Conservation (phyloP, 2,113 vertebrate species). For the Lepidothrix coronata region DNA sequence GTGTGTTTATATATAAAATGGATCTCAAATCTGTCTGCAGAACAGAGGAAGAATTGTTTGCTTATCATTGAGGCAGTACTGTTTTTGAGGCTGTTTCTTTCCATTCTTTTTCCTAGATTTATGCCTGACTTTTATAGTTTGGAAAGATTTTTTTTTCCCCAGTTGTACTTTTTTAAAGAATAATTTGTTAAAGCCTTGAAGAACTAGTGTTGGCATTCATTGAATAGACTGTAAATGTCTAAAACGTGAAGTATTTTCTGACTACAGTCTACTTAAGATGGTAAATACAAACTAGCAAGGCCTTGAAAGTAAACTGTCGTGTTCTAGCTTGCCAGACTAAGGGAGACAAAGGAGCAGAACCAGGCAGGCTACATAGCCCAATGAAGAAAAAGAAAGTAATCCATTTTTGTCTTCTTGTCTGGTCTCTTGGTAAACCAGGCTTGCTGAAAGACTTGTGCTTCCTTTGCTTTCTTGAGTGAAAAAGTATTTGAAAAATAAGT, state of each 20-base stretch:
- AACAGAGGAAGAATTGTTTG: background rate
- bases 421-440: background rate
- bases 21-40: background rate
- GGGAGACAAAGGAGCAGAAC: background rate
- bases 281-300: background rate
- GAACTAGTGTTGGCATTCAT: background rate
- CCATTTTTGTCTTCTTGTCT: background rate
- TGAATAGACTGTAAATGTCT: background rate
- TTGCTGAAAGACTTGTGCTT: background rate
- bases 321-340: background rate
- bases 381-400: background rate
- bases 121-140: background rate
- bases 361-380: background rate
- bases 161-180: background rate
- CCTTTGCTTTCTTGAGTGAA: background rate
- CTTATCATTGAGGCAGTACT: background rate
- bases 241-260: background rate
- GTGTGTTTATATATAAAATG: background rate
- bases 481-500: background rate
- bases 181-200: background rate
- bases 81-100: background rate
- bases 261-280: background rate
- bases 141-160: background rate
- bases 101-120: background rate
- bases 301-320: background rate